These are phyloP conservation scores for Lochmaea capreae DNA, from an alignment of 2,888 invertebrate species.

Conservation along the genomic window DNA sequence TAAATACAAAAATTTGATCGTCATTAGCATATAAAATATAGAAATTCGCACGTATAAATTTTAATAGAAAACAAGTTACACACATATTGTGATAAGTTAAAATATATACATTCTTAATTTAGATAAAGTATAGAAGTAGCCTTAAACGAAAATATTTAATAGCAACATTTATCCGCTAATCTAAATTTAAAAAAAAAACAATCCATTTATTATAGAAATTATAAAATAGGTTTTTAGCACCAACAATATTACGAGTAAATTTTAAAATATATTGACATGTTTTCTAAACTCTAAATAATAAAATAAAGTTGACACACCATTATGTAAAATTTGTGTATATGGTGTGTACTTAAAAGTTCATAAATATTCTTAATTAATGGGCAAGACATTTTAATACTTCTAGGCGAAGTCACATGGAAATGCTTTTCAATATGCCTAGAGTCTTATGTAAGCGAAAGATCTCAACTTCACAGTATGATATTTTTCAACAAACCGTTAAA, in stretches of 20 bases:
- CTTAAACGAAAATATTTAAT: not conserved
- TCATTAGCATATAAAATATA: not conserved
- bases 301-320: not conserved
- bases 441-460: too few relatives aligned
- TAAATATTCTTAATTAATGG: not conserved
- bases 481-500: too few relatives aligned
- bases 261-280: not conserved
- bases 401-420: not conserved
- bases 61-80: not conserved
- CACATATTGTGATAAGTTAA: not conserved
- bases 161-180: not conserved
- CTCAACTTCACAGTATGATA: too few relatives aligned
- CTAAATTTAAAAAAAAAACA: not conserved
- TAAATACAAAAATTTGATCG: not conserved
- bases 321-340: not conserved
- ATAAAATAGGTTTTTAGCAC: not conserved
- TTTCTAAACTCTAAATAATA: not conserved
- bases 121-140: not conserved
- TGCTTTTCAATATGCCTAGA: too few relatives aligned
- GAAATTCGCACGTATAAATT: too few relatives aligned
- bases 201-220: not conserved
- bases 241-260: too few relatives aligned
- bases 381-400: not conserved
- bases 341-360: not conserved
- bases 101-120: slow-evolving; percentile 1